Conservation (phyloP, 2,797 vertebrate species). For the Enteromius trimaculatus region DNA sequence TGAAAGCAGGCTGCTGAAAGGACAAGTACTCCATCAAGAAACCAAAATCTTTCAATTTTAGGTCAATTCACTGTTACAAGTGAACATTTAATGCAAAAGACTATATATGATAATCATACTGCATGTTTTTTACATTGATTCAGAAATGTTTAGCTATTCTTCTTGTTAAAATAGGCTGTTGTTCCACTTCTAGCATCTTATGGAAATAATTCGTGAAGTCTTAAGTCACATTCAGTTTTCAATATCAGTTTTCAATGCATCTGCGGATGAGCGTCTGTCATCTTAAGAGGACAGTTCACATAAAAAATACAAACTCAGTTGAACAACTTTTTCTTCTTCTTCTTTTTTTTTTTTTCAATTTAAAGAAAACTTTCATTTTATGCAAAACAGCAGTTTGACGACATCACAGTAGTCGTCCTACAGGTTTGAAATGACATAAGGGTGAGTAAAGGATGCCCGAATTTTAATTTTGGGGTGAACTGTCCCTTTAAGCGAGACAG, state of each 20-base stretch:
- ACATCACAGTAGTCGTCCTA: not conserved
- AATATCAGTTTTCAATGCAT: not conserved
- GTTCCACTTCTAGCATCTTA: not conserved
- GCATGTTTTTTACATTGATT: not conserved
- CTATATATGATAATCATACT: not conserved
- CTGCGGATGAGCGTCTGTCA: slow-evolving; percentile 62
- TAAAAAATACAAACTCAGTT: not conserved
- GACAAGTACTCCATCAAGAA: not conserved
- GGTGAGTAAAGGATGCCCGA: slow-evolving; percentile 4
- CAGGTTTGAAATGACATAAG: slow-evolving; percentile 1
- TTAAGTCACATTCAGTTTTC: not conserved
- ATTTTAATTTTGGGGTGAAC: slow-evolving; percentile 23
- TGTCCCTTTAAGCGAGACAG: slow-evolving; percentile 36
- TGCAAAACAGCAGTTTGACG: not conserved
- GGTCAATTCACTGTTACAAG: not conserved
- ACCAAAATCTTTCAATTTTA: not conserved
- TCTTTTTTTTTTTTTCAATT: not conserved
- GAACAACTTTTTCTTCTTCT: not conserved
- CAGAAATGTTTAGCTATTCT: not conserved
- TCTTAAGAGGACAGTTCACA: slow-evolving; percentile 49
- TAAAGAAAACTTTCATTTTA: not conserved
- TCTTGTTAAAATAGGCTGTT: not conserved
- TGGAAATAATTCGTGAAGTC: not conserved
- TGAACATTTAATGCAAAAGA: not conserved
- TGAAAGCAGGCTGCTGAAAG: slow-evolving; percentile 15